phyloP scores from a whole-genome alignment of 2,113 vertebrate species.

The Mesoclemmys tuberculata region DNA sequence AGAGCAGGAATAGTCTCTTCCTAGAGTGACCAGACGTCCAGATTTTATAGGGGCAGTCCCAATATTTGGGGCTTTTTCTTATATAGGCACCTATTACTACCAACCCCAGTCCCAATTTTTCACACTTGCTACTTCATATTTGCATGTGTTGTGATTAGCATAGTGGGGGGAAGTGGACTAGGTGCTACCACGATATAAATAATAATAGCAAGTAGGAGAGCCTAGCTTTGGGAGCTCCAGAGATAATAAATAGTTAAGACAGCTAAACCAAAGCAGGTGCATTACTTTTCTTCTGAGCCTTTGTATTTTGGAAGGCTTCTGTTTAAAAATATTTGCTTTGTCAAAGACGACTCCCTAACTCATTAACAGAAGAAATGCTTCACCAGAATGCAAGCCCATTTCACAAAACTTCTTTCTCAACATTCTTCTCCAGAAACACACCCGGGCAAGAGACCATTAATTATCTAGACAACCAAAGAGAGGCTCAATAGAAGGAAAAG shows the following conservation, averaged over 20 bases:
- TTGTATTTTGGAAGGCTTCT: not conserved
- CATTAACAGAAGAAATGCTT: not conserved
- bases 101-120: too few species aligned
- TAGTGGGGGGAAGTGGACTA: not conserved
- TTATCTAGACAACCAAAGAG: not conserved
- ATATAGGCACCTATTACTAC: too few species aligned
- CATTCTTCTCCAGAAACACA: not conserved
- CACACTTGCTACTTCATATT: not conserved
- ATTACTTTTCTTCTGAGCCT: not conserved
- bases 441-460: not conserved
- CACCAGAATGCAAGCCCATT: rapidly evolving
- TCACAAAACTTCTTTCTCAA: not conserved
- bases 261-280: not conserved
- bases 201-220: not conserved
- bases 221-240: not conserved
- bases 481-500: not conserved
- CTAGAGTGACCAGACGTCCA: too few species aligned
- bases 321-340: not conserved
- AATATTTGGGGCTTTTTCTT: too few species aligned
- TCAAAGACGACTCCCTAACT: not conserved
- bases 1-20: not conserved
- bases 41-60: too few species aligned
- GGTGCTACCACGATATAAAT: not conserved
- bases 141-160: not conserved
- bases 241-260: not conserved